These are phyloP conservation scores for Rhineura floridana DNA, from an alignment of 2,113 vertebrate genomes.

Conservation along the genomic window DNA sequence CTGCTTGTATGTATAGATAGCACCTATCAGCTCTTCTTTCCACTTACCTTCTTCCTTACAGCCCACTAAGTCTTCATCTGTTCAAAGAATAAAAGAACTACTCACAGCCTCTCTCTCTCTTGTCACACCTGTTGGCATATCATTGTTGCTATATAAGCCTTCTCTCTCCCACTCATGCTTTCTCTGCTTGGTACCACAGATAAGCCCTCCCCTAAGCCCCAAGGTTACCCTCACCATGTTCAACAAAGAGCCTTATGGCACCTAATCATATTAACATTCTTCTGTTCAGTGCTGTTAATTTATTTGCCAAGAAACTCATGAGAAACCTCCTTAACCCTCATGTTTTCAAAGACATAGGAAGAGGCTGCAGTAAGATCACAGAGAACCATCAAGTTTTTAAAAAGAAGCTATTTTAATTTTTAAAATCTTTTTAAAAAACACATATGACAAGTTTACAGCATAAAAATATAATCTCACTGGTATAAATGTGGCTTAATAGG, in stretches of 20 bases:
- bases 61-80: background rate
- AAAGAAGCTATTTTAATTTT: slow-evolving; percentile 79
- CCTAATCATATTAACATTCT: slow-evolving; percentile 55
- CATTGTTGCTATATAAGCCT: background rate
- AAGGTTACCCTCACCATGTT: slow-evolving; percentile 57
- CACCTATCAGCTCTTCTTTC: background rate
- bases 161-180: background rate
- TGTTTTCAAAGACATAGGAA: background rate
- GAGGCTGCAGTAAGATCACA: background rate
- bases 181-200: slow-evolving; percentile 44
- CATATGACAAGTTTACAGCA: slow-evolving; percentile 72
- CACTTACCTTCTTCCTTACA: slow-evolving; percentile 14
- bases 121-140: background rate
- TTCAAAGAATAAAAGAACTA: background rate
- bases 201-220: background rate
- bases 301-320: slow-evolving; percentile 23
- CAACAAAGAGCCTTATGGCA: background rate
- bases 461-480: slow-evolving; percentile 75
- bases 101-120: background rate
- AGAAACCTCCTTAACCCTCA: background rate
- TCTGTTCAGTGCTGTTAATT: slow-evolving; percentile 40
- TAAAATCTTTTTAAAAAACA: slow-evolving; percentile 72
- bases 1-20: background rate
- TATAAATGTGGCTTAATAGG: slow-evolving; percentile 76
- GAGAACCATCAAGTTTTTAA: slow-evolving; percentile 58